phyloP scores from a whole-genome alignment of 2,113 vertebrate species.

The Dicerorhinus sumatrensis region DNA sequence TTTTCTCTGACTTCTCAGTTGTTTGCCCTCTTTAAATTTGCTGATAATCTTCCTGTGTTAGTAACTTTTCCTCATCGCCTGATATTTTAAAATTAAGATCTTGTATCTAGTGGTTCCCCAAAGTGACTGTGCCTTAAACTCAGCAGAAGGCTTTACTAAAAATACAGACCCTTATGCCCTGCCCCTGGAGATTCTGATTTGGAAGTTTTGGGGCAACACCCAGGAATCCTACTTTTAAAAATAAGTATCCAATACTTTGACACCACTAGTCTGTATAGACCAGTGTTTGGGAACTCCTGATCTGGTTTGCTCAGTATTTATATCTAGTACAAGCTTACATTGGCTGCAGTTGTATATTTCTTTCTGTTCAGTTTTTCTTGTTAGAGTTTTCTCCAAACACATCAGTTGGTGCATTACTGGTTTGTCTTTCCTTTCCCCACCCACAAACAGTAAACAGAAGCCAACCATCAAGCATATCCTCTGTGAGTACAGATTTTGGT shows the following conservation, averaged over 20 bases:
- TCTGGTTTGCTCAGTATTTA: not conserved
- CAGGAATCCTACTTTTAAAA: conserved; percentile 4
- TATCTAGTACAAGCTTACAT: not conserved
- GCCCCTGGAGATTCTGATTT: not conserved
- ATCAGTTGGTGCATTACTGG: not conserved
- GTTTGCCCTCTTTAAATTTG: not conserved
- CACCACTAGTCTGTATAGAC: not conserved
- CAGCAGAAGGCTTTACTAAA: not conserved
- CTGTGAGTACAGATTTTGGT: not conserved
- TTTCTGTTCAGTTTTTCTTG: not conserved
- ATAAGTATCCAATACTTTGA: not conserved
- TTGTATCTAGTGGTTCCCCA: not conserved
- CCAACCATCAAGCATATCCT: not conserved
- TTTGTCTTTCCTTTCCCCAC: not conserved
- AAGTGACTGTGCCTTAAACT: not conserved
- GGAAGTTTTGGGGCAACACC: not conserved
- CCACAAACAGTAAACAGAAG: not conserved
- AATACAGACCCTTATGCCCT: not conserved
- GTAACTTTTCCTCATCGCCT: not conserved
- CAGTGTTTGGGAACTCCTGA: not conserved
- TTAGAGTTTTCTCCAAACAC: not conserved
- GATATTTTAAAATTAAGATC: not conserved
- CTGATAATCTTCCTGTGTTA: not conserved
- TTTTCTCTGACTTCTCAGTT: not conserved
- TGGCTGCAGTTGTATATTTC: not conserved